Conservation (phyloP, 2,797 vertebrate species). For the Neostethus bicornis region DNA sequence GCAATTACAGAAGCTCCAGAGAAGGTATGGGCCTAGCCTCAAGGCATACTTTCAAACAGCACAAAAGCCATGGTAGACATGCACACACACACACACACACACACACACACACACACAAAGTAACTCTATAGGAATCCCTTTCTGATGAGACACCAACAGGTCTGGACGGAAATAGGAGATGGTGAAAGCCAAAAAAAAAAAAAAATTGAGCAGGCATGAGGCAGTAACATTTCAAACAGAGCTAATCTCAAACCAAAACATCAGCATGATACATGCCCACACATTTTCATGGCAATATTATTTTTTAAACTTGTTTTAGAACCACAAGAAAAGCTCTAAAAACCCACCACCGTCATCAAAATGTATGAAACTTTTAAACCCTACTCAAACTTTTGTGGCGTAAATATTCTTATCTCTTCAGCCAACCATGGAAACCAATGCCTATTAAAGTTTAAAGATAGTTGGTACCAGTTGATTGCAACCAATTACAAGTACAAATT, state of each 20-base stretch:
- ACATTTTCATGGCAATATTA: constrained; percentile 31
- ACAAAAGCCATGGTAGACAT: constrained; percentile 57
- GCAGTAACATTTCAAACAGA: constrained; percentile 22
- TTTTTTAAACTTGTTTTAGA: constrained; percentile 40
- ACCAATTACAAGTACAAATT: too few relatives aligned
- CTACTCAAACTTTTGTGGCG: too few relatives aligned
- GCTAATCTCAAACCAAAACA: constrained; percentile 17
- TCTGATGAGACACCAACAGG: constrained; percentile 14
- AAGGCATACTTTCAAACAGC: constrained; percentile 60
- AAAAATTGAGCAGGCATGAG: constrained; percentile 10
- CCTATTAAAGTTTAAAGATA: too few relatives aligned
- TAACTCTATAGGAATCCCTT: constrained; percentile 13
- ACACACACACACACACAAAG: constrained; percentile 6
- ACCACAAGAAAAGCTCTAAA: constrained; percentile 51
- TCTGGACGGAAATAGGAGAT: constrained; percentile 23
- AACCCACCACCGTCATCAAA: constrained; percentile 39
- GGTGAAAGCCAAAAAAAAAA: constrained; percentile 29
- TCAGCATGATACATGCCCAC: background rate
- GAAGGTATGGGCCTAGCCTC: constrained; percentile 69
- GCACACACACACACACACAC: constrained; percentile 21
- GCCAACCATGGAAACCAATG: too few relatives aligned
- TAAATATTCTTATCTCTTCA: too few relatives aligned
- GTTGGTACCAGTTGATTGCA: too few relatives aligned
- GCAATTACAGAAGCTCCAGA: constrained; percentile 75
- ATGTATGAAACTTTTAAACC: constrained; percentile 50